Evolutionary conservation across 2,797 vertebrate species (phyloP), one percentile per base, ranked within the genome.

Genomic region (Pelochelys cantorii): DNA sequence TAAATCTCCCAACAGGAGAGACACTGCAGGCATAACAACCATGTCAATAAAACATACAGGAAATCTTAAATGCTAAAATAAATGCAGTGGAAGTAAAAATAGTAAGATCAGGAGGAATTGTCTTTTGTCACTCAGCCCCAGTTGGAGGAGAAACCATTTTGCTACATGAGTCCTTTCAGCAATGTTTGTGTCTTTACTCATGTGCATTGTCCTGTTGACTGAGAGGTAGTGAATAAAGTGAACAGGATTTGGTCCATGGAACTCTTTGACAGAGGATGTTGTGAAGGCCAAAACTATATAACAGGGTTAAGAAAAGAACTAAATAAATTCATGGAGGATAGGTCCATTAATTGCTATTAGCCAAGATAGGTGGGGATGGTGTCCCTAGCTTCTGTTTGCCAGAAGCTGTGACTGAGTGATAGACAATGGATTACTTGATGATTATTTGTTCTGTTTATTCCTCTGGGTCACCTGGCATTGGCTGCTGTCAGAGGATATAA

Each of bases 101-200:
- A 93, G 80, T 22, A 42, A 74, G 59, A 27, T 79, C 83, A 79
- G 31, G 23, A 75, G 23, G 11, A 75, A 53, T 53, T 18, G 79
- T 71, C 87, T 92, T 86, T 81, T 52, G 79, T 75, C 55, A 74
- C 65, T 15, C 11, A 84, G 87, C 23, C 53, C 23, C 48, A 14
- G 0, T 48, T 60, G 79, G 37, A 88, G 11, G 17, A 83, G 31
- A 92, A 91, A 75, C 22, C 0, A 0, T 37, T 52, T 85, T 65
- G 62, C 27, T 86, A 59, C 77, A 60, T 37, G 48, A 71, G 48
- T 65, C 79, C 42, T 92, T 87, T 79, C 60, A 90, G 86, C 53
- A 77, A 54, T 68, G 10, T 59, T 5, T 59, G 31, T 29, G 62
- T 15, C 62, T 92, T 93, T 81, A 74, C 34, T 88, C 78, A 83